Base-by-base conservation (phyloP, 2,113 vertebrate genomes). In the Colaptes auratus region DNA sequence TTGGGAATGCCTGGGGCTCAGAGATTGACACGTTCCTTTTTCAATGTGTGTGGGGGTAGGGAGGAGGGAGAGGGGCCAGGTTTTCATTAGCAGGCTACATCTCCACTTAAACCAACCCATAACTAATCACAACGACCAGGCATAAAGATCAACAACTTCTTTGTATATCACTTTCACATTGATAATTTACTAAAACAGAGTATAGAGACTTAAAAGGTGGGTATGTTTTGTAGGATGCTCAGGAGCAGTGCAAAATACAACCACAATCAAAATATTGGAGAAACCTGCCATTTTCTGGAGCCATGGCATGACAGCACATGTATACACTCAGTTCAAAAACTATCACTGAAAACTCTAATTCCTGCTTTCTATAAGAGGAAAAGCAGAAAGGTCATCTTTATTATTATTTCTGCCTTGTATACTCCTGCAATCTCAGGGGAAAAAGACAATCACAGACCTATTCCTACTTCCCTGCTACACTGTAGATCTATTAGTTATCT, bases 31-130 rank as follows among this genome's bases (percentile, higher is more conserved):
- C 50, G 6, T n/a, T 8, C 30, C 42, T 42, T 64, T 21, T 14
- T 13, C 61, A 7, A 15, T 0, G 27, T 0, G 2, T 21, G 55
- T 10, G 15, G 23, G 21, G 8, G 42, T 0, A n/a, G 58, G 23
- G 56, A 35, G 3, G 13, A 66, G 53, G 24, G 21, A 70, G 6
- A 6, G 7, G 31, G 31, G 15, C 55, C 10, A 18, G 35, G 35
- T 56, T 52, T 74, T 19, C 25, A 60, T 53, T 11, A 73, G n/a
- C 44, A 33, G 82, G 80, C 27, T 56, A 21, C 42, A 75, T 52
- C 42, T 48, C 18, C 77, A 64, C 65, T 77, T 16, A 46, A 67
- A 65, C 35, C 21, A 28, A 53, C 52, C 73, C 33, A 12, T 17
- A 56, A 27, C 33, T n/a, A 39, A 44, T 46, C 24, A 39, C 33